Base-by-base conservation (phyloP, 2,888 invertebrate species). In the Athalia rosae region DNA sequence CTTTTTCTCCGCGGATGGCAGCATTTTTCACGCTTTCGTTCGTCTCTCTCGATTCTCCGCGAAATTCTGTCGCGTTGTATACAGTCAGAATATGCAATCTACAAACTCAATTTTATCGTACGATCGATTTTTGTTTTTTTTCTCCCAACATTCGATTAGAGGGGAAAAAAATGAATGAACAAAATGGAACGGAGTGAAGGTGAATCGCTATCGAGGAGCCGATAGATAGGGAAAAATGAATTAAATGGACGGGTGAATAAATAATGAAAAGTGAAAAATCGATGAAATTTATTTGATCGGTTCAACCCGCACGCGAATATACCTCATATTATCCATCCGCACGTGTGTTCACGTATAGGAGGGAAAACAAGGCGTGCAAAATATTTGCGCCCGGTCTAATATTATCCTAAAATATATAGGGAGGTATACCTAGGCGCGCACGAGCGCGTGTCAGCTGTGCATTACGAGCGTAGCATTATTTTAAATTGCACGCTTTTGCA, bases 401-500 rank as follows among this genome's bases (percentile, higher is more conserved):
- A 47, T 71, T 71, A 71, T 53, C 53, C 53, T 9, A 9, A 11
- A 4, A n/a, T n/a, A 11, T 4, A 11, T 50, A n/a, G 11, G 4
- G 53, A 4, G 6, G 53, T 9, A 63, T 43, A 43, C 71, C 13
- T n/a, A 5, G 13, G 56, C 8, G n/a, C 28, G 56, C 28, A 28
- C 28, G 28, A 28, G 45, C 62, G 74, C 74, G 74, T 74, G 74
- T 74, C 74, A 50, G 74, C 61, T 11, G 61, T 74, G 74, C 59
- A 74, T 62, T 74, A 74, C 61, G 62, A 50, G 61, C 62, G 48
- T 48, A 45, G 71, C 74, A 48, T 74, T 74, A 74, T 74, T 50
- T 61, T 47, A 74, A 74, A 74, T 62, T 74, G 74, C 74, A 74
- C 47, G 74, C 48, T 61, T 74, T 62, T 74, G 61, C 62, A 62